Conservation (phyloP, 2,113 vertebrate genomes). For the Falco punctatus region DNA sequence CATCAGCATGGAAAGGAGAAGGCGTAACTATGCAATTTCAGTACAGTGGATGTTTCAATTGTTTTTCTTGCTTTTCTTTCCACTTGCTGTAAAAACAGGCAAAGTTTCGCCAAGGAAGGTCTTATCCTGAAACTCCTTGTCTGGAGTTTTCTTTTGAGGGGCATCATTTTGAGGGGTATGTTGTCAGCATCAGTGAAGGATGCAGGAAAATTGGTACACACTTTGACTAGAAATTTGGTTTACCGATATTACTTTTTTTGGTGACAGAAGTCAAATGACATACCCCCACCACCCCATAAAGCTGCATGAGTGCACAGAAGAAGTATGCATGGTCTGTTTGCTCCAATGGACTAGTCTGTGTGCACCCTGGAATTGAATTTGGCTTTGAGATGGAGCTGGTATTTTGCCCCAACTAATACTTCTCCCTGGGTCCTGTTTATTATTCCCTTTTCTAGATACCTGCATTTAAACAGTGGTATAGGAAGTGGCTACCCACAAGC, state of each 20-base stretch:
- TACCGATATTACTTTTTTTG: not conserved
- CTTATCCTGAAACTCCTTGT: not conserved
- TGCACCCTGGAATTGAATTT: not conserved
- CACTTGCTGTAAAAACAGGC: not conserved
- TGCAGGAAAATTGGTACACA: not conserved
- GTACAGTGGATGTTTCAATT: not conserved
- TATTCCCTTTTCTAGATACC: not conserved
- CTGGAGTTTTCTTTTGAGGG: not conserved
- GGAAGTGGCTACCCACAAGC: not conserved
- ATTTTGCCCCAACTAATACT: not conserved
- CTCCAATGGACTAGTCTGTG: not conserved
- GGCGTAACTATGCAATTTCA: slow-evolving; percentile 51
- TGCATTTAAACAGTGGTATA: not conserved
- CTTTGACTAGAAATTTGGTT: not conserved
- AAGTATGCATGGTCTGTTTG: not conserved
- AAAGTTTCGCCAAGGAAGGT: not conserved
- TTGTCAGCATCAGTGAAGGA: not conserved
- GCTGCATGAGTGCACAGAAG: not conserved
- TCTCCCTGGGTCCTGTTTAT: not conserved
- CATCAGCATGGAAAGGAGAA: slow-evolving; percentile 44
- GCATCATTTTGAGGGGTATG: not conserved
- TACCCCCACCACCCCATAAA: not conserved
- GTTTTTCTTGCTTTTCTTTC: slow-evolving; percentile 1
- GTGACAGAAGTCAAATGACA: not conserved
- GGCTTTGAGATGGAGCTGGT: not conserved